Percentiles rank a stretch among this genome's conserved stretches.
Evolutionary conservation across 2,888 invertebrate species (phyloP).

Genomic region (Hyppa rectilinea): DNA sequence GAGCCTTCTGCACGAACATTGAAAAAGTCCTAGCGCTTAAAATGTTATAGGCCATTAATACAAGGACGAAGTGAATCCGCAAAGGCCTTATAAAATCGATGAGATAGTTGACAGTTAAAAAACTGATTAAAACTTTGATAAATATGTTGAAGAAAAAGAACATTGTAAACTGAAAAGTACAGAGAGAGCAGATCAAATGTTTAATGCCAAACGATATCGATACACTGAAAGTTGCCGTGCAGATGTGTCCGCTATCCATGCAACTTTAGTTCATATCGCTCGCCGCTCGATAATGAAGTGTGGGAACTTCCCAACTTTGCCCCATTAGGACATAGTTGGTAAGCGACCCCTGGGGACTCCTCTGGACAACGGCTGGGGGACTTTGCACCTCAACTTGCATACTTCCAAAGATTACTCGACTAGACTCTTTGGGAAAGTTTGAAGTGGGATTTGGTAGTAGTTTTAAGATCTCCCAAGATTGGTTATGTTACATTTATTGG

Average conservation of each 20-base stretch:
- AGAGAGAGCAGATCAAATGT: slow-evolving; percentile 3
- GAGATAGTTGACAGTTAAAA: slow-evolving; percentile 29
- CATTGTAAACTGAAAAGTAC: not conserved
- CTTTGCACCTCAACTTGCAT: slow-evolving; percentile 58
- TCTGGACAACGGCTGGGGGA: slow-evolving; percentile 51
- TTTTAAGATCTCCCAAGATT: slow-evolving; percentile 23
- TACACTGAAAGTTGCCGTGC: slow-evolving; percentile 34
- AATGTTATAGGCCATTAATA: slow-evolving; percentile 60
- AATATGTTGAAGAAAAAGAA: not conserved
- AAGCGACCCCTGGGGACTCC: slow-evolving; percentile 61
- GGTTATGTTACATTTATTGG: slow-evolving; percentile 19
- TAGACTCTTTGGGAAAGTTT: slow-evolving; percentile 53
- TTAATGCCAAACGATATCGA: not conserved
- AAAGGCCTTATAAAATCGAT: slow-evolving; percentile 33
- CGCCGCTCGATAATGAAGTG: slow-evolving; percentile 72
- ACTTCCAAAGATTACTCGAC: slow-evolving; percentile 52
- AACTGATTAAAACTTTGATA: slow-evolving; percentile 19
- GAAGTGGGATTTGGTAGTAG: slow-evolving; percentile 45
- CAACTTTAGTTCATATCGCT: slow-evolving; percentile 57
- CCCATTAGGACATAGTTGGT: slow-evolving; percentile 75
- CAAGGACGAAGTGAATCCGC: slow-evolving; percentile 35
- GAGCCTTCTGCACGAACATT: slow-evolving; percentile 55
- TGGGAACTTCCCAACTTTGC: slow-evolving; percentile 67
- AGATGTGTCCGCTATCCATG: slow-evolving; percentile 41
- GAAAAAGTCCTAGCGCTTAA: slow-evolving; percentile 49